Base-by-base conservation (phyloP, 30 jellyfish, hydroid and myxozoan species). In the Turritopsis dohrnii region DNA sequence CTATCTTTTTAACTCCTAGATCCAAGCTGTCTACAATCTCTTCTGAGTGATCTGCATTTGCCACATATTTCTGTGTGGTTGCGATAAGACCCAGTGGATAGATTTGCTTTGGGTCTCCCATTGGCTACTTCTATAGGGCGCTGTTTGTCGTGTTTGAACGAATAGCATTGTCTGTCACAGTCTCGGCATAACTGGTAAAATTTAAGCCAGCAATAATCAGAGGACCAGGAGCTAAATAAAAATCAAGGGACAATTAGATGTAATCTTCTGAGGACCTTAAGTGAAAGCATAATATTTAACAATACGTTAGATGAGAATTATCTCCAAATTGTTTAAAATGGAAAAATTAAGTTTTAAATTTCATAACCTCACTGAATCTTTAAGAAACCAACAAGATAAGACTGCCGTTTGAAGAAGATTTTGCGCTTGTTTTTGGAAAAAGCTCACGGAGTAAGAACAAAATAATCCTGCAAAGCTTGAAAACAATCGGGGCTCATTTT, bases 191-290 rank as follows among this genome's bases (percentile, higher is more conserved):
- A 21, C 19, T 69, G 77, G 77, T n/a, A 69, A 19, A n/a, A n/a
- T n/a, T 69, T 27, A 16, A 69, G 31, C 77, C 77, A 69, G 19
- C 77, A n/a, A n/a, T 7, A 23, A 21, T 69, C 77, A n/a, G 77
- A 69, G 77, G 77, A 7, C 77, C 77, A 69, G 16, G 77, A 69
- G 16, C 77, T 69, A 69, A 69, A 69, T n/a, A 19, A 69, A 69
- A 69, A 0, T 69, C 28, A 69, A 66, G 27, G 27, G 8, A 8
- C 19, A 69, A 7, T 7, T 7, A 19, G 19, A 69, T 19, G 19
- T n/a, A 0, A 27, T 27, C 19, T n/a, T n/a, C 8, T 69, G 0
- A 7, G 8, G 27, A 7, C 8, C 17, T 17, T 66, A 60, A 60
- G 21, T 18, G 19, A 23, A 23, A 60, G 21, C 21, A 60, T 18